Evolutionary conservation across 2,113 vertebrate genomes (phyloP).

Genomic region (Nesogale talazaci): DNA sequence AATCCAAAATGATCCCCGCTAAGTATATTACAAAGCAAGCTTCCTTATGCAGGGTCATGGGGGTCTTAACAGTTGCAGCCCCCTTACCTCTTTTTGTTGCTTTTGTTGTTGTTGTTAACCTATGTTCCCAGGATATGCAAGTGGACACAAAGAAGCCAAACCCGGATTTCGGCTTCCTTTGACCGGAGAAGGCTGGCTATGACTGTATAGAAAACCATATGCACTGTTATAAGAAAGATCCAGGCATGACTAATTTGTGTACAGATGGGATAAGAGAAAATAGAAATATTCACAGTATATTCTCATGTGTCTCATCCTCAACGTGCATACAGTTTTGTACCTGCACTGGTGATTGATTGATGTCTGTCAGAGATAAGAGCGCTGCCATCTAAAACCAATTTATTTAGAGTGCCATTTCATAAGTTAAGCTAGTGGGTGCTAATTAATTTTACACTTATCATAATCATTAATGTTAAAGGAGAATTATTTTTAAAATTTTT

Average conservation of each 20-base stretch:
- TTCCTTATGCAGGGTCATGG: background rate
- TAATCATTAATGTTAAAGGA: background rate
- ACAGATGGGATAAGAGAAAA: background rate
- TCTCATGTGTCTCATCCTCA: background rate
- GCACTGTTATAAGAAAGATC: background rate
- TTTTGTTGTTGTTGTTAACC: too few species aligned
- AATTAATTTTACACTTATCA: constrained; percentile 15
- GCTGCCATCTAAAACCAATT: background rate
- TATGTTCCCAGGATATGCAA: background rate
- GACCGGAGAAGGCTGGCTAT: accelerated
- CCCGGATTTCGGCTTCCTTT: background rate
- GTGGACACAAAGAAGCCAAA: too few species aligned
- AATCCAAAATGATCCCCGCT: background rate
- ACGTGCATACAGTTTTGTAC: background rate
- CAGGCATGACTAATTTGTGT: background rate
- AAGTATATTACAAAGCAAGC: background rate
- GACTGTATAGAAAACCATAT: background rate
- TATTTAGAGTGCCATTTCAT: constrained; percentile 41
- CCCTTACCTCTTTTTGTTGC: background rate
- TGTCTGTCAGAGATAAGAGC: background rate
- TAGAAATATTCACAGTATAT: background rate
- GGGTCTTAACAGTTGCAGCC: background rate
- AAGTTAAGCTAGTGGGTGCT: background rate
- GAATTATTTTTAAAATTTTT: background rate
- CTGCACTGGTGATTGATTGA: background rate